Evolutionary conservation across 2,113 vertebrate genomes (phyloP).

Genomic region (Plectropomus leopardus): DNA sequence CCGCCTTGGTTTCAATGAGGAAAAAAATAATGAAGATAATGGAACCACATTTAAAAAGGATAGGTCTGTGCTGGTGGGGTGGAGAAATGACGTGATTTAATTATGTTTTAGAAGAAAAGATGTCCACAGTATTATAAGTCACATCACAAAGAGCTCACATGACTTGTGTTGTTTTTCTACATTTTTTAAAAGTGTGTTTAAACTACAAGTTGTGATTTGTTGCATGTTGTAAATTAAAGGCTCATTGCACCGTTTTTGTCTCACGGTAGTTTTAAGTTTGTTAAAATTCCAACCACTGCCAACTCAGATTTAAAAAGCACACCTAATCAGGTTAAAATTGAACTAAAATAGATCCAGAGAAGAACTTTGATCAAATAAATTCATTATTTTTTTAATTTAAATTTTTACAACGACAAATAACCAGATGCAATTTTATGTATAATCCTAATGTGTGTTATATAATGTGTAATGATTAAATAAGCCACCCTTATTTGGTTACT

Average conservation of each 20-base stretch:
- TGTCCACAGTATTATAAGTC: slow-evolving; percentile 31
- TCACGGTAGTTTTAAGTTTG: neutral
- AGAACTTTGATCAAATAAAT: too few species aligned
- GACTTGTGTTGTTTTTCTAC: slow-evolving; percentile 47
- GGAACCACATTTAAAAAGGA: neutral
- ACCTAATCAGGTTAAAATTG: too few species aligned
- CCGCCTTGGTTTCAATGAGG: neutral
- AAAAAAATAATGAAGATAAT: neutral
- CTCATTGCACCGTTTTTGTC: slow-evolving; percentile 54
- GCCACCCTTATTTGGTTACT: neutral
- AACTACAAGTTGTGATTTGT: slow-evolving; percentile 54
- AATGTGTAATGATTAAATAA: too few species aligned
- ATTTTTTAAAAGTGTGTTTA: slow-evolving; percentile 49
- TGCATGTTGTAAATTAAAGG: slow-evolving; percentile 71
- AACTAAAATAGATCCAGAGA: too few species aligned
- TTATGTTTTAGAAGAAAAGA: slow-evolving; percentile 12
- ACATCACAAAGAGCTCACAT: slow-evolving; percentile 57
- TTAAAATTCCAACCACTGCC: neutral
- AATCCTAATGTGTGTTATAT: too few species aligned
- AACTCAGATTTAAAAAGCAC: too few species aligned
- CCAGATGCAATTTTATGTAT: too few species aligned
- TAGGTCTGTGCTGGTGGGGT: neutral
- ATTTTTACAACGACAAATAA: too few species aligned
- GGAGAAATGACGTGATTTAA: slow-evolving; percentile 31
- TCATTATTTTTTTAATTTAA: too few species aligned